Evolutionary conservation across 2,888 invertebrate species (phyloP).

Genomic region (Baccha elongata): DNA sequence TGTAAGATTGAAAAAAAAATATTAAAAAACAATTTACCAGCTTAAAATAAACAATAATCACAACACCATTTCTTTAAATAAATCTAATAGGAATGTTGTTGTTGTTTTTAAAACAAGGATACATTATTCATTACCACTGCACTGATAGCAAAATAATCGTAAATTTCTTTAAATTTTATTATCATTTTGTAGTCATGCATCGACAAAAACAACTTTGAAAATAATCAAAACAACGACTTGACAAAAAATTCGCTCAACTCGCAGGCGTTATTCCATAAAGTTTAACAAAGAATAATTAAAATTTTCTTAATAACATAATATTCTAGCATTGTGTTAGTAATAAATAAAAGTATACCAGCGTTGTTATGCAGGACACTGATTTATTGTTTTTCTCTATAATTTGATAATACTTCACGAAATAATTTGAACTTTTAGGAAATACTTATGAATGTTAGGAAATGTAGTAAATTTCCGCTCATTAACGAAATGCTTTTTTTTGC

Average conservation of each 20-base stretch:
- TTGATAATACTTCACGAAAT: too few relatives aligned
- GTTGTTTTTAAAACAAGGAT: constrained; percentile 1
- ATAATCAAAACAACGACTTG: constrained; percentile 9
- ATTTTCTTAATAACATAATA: background rate
- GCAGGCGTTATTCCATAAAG: constrained; percentile 6
- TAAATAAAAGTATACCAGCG: too few relatives aligned
- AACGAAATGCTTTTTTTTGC: too few relatives aligned
- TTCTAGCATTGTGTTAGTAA: too few relatives aligned
- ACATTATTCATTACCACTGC: constrained; percentile 8
- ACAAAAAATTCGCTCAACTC: background rate
- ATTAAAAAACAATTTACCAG: background rate
- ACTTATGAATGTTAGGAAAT: too few relatives aligned
- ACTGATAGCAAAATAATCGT: constrained; percentile 7
- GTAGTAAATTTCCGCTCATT: too few relatives aligned
- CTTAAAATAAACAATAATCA: background rate
- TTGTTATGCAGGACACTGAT: too few relatives aligned
- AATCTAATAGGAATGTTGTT: constrained; percentile 8
- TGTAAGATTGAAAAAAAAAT: background rate
- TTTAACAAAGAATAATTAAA: background rate
- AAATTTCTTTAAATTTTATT: background rate
- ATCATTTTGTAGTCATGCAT: background rate
- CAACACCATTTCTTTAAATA: constrained; percentile 1
- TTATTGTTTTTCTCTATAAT: too few relatives aligned
- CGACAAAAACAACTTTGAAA: background rate
- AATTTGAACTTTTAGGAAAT: too few relatives aligned